A percentile compares a stretch with the other conserved stretches of the same genome.
phyloP scores from a whole-genome alignment of 1,140 invertebrate genomes.

The Pseudomyrmex sp. region DNA sequence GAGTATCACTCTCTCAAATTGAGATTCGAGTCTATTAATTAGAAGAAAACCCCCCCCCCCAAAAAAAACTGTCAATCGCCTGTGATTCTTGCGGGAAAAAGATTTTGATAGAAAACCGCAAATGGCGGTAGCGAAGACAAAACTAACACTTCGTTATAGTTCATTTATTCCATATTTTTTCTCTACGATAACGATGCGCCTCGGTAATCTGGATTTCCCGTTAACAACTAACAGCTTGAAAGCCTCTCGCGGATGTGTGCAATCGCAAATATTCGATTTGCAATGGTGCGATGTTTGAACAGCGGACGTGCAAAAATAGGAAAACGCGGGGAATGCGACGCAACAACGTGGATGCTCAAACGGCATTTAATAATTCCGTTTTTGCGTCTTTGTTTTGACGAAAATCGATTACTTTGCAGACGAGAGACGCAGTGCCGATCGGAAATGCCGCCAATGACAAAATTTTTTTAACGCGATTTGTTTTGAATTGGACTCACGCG shows the following conservation, averaged over 20 bases:
- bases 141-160: constrained; percentile 12
- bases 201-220: constrained; percentile 42
- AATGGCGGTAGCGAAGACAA: constrained; percentile 8
- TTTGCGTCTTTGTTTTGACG: constrained; percentile 10
- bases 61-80: too few species aligned
- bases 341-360: constrained; percentile 13
- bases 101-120: not conserved
- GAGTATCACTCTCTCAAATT: not conserved
- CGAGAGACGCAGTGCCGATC: not conserved
- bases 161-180: constrained; percentile 37
- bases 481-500: not conserved
- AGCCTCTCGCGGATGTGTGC: constrained; percentile 41
- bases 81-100: too few species aligned
- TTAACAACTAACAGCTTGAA: constrained; percentile 42
- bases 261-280: constrained; percentile 54
- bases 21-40: not conserved
- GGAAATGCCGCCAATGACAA: not conserved
- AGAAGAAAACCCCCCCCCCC: too few species aligned
- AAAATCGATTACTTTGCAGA: constrained; percentile 12
- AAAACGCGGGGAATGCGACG: constrained; percentile 2
- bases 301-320: constrained; percentile 28
- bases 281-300: constrained; percentile 50
- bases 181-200: constrained; percentile 25
- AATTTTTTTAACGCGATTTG: constrained; percentile 9
- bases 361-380: constrained; percentile 4